Evolutionary conservation across 2,888 invertebrate species (phyloP), one percentile per base, ranked within the genome.

Genomic region (Chaitophorus viminalis): DNA sequence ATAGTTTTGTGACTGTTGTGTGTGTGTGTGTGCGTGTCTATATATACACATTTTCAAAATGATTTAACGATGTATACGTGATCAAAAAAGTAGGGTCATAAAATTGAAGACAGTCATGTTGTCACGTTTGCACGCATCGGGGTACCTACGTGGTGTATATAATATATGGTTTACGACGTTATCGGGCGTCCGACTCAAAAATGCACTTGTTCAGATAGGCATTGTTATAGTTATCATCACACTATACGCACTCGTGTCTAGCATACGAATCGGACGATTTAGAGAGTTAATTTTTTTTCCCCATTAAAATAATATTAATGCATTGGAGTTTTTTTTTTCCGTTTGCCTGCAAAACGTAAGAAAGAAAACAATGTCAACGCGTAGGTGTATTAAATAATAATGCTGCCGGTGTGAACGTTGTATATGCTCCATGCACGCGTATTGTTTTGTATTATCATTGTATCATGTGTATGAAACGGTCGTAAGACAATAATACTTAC

Each of bases 171-270:
- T 29, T n/a, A n/a, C 36, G 29, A 29, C 65, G 29, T 65, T 36
- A 65, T 18, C 36, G 79, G n/a, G n/a, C 79, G 29, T 65, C 68
- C 18, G 11, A 68, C 9, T 39, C 5, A 8, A 39, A 68, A 81
- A 81, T 25, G 29, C 39, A 68, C 81, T 81, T 29, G 65, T 33
- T 65, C 65, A n/a, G 65, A n/a, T n/a, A n/a, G n/a, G n/a, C 5
- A 68, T 1, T 46, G 9, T 46, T 46, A 9, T 46, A 9, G 46
- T 9, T 31, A 31, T 31, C 9, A 21, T 29, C 31, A 46, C 46
- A 46, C 46, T 8, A 46, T 46, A 46, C 36, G 0, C 68, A 68
- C 31, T 46, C 68, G 3, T 29, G 39, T 39, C 68, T 65, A n/a
- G 29, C 68, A 31, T 31, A 29, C 68, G 3, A 68, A 68, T 68